A percentile compares a stretch with the other conserved stretches of the same genome.
phyloP scores from a whole-genome alignment of 2,888 invertebrate genomes.

The Pterostichus madidus region DNA sequence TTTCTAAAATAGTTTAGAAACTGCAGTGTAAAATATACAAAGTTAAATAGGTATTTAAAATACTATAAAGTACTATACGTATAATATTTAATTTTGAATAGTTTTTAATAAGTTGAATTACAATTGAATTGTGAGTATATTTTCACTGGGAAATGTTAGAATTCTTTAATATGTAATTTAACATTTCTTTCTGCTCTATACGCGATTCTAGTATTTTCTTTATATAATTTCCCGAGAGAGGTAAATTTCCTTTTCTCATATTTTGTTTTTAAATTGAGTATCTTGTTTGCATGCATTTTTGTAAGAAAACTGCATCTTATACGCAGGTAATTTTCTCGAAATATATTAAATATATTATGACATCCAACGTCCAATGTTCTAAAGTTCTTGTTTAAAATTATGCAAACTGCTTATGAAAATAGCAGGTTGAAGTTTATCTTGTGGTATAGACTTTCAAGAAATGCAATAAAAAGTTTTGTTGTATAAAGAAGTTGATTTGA shows the following conservation, averaged over 20 bases:
- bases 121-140: background rate
- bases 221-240: constrained; percentile 30
- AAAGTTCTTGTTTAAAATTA: constrained; percentile 16
- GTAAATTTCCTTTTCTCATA: constrained; percentile 21
- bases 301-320: background rate
- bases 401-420: constrained; percentile 36
- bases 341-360: background rate
- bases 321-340: constrained; percentile 2
- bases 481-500: background rate
- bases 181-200: background rate
- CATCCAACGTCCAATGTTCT: background rate
- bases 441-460: background rate
- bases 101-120: no score
- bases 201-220: constrained; percentile 20
- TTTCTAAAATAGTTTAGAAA: no score
- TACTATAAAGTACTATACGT: background rate
- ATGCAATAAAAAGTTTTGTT: constrained; percentile 29
- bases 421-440: background rate
- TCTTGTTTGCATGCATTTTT: background rate
- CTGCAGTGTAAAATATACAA: background rate
- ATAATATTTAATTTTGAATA: no score
- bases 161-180: constrained; percentile 30
- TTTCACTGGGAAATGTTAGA: background rate
- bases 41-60: background rate
- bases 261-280: constrained; percentile 39